Percentiles rank a stretch among this genome's conserved stretches.
Evolutionary conservation across 2,113 vertebrate species (phyloP).

Genomic region (Indicator indicator): DNA sequence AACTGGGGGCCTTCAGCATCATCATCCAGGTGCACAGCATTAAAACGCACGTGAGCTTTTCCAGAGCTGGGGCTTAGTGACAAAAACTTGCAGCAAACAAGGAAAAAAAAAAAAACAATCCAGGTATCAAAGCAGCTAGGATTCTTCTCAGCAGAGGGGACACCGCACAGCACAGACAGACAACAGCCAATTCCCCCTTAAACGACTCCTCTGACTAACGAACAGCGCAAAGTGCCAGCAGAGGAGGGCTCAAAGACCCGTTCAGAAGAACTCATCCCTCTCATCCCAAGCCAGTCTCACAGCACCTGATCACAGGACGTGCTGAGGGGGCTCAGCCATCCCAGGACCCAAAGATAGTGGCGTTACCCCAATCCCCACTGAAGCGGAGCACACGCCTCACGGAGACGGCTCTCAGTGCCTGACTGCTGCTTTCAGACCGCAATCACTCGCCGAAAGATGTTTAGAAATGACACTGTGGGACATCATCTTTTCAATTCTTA

Average conservation of each 20-base stretch:
- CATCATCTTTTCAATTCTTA: background rate
- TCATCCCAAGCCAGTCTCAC: background rate
- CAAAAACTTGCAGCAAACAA: background rate
- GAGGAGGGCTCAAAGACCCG: background rate
- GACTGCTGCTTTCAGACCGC: background rate
- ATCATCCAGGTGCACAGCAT: accelerated
- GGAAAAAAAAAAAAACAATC: background rate
- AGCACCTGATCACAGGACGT: accelerated
- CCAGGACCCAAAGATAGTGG: accelerated
- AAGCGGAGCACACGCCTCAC: accelerated
- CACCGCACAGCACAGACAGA: accelerated
- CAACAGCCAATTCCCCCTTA: background rate
- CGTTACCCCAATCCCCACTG: background rate
- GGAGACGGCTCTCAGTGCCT: background rate
- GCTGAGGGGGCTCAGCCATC: background rate
- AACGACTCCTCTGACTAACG: background rate
- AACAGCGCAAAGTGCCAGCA: accelerated
- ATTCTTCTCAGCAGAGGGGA: background rate
- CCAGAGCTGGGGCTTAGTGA: background rate
- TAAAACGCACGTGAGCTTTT: accelerated
- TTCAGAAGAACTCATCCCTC: background rate
- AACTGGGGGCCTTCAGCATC: background rate
- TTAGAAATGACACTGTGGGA: slow-evolving; percentile 38
- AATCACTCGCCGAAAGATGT: background rate
- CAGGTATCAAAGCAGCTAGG: accelerated